Evolutionary conservation across 2,888 invertebrate genomes (phyloP).

Genomic region (Plagodis dolabraria): DNA sequence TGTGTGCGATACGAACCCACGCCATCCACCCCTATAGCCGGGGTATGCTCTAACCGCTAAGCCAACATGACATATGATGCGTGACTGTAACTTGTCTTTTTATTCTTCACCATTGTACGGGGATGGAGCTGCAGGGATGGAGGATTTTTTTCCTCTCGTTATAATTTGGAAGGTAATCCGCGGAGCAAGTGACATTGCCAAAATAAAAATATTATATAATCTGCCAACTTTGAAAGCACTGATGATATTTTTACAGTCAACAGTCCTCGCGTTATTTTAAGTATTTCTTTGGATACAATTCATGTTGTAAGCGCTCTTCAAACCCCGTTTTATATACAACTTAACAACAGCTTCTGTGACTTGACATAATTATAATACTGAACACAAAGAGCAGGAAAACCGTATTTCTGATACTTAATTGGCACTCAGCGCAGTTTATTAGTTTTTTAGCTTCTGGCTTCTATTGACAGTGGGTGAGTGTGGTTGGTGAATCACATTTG

Average conservation of each 20-base stretch:
- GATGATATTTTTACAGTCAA: neutral
- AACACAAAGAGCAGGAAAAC: slow-evolving; percentile 7
- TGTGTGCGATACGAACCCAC: no score
- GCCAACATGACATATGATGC: no score
- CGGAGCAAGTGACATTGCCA: no score
- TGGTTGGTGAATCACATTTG: neutral
- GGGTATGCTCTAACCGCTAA: no score
- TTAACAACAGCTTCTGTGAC: neutral
- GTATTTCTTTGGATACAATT: no score
- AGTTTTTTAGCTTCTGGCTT: slow-evolving; percentile 7
- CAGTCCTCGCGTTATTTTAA: neutral
- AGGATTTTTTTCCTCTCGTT: no score
- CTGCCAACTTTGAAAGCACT: slow-evolving; percentile 1
- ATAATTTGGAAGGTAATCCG: no score
- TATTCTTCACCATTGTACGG: no score
- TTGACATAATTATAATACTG: neutral
- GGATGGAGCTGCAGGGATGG: no score
- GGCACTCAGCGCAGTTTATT: slow-evolving; percentile 1
- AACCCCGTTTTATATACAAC: neutral
- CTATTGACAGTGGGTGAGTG: no score
- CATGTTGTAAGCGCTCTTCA: slow-evolving; percentile 2
- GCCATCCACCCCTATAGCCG: no score
- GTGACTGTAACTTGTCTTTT: no score
- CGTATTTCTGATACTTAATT: slow-evolving; percentile 10
- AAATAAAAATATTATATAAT: neutral